Base-by-base conservation (phyloP, 2,797 vertebrate genomes). In the Loriculus beryllinus region DNA sequence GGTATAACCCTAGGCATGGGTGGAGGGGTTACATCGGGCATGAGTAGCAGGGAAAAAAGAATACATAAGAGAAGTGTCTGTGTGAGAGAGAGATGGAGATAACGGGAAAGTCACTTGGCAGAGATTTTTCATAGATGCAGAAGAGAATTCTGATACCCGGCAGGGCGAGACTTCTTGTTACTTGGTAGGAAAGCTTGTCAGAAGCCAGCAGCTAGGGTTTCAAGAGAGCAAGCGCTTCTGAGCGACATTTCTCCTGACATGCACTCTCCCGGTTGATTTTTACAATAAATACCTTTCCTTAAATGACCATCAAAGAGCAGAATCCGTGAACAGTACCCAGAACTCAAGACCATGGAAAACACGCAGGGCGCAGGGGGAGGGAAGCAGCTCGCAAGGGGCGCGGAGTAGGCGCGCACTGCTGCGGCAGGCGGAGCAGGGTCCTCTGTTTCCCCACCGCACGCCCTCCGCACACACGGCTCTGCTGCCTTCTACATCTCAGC, bases 381-480 rank as follows among this genome's bases (percentile, higher is more conserved):
- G 31, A 29, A 29, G 37, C 42, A 40, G 57, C 11, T 54, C 26
- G 22, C 25, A 18, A 54, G 33, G n/a, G 16, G 4, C 39, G 67
- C n/a, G 47, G 40, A 69, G 64, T 37, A 45, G 62, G 37, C 4
- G 42, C 33, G 14, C 43, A 7, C 7, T 25, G 48, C 28, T 26
- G 23, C 60, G 21, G 39, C 40, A 22, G 39, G 42, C 3, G n/a
- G 22, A 5, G 37, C 31, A 7, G 42, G 14, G 51, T 31, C 5
- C 18, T 16, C n/a, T 4, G 1, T 15, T 17, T 14, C 39, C 2
- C 16, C 33, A 1, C 2, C 8, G 7, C 47, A 1, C 5, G 8
- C 45, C 49, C 22, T 57, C 33, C 14, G 14, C 54, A 57, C 33
- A 25, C 54, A 25, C 33, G 54, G n/a, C 29, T 59, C 72, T 10